Evolutionary conservation across 2,797 vertebrate species (phyloP).

Genomic region (Phataginus tricuspis): DNA sequence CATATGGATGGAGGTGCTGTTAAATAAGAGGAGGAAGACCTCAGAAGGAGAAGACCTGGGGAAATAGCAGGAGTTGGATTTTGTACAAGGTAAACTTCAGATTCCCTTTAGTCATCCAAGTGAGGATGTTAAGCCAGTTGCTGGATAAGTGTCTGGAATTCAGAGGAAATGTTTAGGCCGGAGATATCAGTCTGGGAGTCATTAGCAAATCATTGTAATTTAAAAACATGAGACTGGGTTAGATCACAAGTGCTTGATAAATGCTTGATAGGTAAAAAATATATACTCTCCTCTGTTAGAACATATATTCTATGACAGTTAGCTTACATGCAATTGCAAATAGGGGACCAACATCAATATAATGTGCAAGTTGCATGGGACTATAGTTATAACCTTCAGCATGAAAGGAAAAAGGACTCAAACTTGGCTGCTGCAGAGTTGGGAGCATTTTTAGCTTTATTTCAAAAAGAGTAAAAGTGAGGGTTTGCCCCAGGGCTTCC

Average conservation of each 20-base stretch:
- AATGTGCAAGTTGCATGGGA: neutral
- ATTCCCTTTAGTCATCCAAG: neutral
- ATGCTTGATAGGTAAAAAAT: conserved; percentile 31
- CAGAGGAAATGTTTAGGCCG: neutral
- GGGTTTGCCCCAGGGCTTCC: neutral
- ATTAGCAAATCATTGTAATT: conserved; percentile 38
- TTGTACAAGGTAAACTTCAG: conserved; percentile 17
- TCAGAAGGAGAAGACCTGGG: neutral
- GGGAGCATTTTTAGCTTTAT: neutral
- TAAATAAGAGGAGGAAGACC: neutral
- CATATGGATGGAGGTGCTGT: neutral
- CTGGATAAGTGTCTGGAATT: neutral
- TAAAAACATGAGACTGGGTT: neutral
- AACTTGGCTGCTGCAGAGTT: neutral
- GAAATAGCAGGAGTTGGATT: neutral
- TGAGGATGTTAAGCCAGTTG: neutral
- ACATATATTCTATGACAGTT: neutral
- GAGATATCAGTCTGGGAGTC: neutral
- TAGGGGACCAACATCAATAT: neutral
- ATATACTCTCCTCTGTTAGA: neutral
- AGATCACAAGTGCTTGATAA: conserved; percentile 1
- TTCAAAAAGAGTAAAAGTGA: neutral
- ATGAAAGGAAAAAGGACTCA: neutral
- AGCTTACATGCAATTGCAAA: neutral
- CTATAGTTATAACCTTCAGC: conserved; percentile 16